Evolutionary conservation across 23 tunicate species (phyloP).

Genomic region (Diplosoma virens): DNA sequence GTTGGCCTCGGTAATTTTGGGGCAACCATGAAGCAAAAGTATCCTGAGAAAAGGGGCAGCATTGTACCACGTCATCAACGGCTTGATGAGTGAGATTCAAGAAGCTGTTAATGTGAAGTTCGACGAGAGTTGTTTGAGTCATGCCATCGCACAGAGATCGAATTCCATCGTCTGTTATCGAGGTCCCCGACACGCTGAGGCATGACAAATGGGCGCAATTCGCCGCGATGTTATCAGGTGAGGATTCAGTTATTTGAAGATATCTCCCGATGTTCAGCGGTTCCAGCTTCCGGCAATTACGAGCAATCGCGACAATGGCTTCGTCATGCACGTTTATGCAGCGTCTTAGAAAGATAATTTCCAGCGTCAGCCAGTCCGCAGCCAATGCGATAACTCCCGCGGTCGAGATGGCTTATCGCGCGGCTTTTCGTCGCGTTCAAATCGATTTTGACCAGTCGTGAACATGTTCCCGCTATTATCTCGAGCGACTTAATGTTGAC

Average conservation of each 20-base stretch:
- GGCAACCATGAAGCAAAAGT: conserved; percentile 67
- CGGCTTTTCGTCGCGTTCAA: conserved; percentile 57
- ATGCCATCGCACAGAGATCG: conserved; percentile 27
- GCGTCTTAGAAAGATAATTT: conserved; percentile 46
- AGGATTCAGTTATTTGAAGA: conserved; percentile 34
- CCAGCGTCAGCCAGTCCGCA: conserved; percentile 38
- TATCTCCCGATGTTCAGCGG: conserved; percentile 68
- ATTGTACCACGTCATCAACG: conserved; percentile 25
- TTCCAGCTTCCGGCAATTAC: conserved; percentile 34
- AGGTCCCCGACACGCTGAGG: conserved; percentile 53
- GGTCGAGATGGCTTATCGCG: conserved; percentile 27
- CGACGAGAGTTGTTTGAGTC: conserved; percentile 19
- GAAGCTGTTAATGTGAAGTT: conserved; percentile 66
- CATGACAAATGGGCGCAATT: conserved; percentile 27
- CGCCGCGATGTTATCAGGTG: conserved; percentile 38
- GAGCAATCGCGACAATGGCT: conserved; percentile 38
- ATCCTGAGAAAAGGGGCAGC: conserved; percentile 42
- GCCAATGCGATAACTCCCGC: conserved; percentile 38
- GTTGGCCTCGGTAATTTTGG: conserved; percentile 44
- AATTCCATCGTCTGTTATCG: conserved; percentile 66
- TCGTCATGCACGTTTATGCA: conserved; percentile 42
- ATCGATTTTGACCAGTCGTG: conserved; percentile 49
- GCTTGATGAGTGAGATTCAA: conserved; percentile 46
- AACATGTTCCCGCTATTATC: conserved; percentile 33
- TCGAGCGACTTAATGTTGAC: conserved; percentile 27